Conservation (phyloP, 2,113 vertebrate genomes). For the Rhombomys opimus region DNA sequence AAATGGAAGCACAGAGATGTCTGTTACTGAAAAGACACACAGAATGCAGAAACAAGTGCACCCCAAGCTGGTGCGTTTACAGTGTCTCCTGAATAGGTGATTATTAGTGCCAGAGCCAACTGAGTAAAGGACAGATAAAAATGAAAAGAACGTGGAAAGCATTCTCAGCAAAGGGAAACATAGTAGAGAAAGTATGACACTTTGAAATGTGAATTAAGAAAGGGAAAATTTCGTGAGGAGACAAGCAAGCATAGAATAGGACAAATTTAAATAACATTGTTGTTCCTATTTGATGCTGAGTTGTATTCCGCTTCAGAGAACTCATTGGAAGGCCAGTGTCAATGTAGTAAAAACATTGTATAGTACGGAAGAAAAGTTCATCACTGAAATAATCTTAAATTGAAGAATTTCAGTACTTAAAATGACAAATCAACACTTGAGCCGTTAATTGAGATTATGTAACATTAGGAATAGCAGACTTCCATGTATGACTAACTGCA, state of each 20-base stretch:
- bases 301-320: neutral
- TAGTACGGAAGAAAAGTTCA: neutral
- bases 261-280: neutral
- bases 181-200: neutral
- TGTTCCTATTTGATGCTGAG: neutral
- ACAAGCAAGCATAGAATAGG: neutral
- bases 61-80: neutral
- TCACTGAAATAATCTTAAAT: neutral
- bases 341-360: neutral
- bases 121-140: neutral
- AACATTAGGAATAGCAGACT: neutral
- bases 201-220: neutral
- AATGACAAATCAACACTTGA: neutral
- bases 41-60: neutral
- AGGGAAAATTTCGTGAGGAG: neutral
- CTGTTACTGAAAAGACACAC: neutral
- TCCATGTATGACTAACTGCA: neutral
- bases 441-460: neutral
- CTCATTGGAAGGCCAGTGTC: neutral
- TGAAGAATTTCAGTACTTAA: neutral
- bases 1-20: neutral
- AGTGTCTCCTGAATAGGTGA: neutral
- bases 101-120: neutral
- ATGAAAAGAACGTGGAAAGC: neutral
- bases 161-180: too few relatives aligned